Base-by-base conservation (phyloP, 2,797 vertebrate genomes). In the Pseudotriccus pelzelni region DNA sequence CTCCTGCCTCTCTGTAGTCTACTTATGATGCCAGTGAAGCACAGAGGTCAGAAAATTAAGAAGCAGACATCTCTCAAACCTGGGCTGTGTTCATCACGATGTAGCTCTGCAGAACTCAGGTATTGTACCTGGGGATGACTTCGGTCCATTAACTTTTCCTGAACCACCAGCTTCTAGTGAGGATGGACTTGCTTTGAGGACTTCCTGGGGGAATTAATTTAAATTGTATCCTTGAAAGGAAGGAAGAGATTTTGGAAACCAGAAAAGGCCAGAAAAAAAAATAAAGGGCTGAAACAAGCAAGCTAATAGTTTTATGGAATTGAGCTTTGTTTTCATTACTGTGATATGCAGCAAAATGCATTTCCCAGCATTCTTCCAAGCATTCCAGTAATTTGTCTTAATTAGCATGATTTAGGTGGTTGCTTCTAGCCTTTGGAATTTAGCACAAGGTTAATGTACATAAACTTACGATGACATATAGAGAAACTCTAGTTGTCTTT, bases 391-490 rank as follows among this genome's bases (percentile, higher is more conserved):
- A 96, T 93, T 96, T 36, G 44, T 97, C 94, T 94, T 87, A 94
- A 97, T 97, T 96, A 94, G 55, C 49, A 44, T 80, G 63, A 95
- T 94, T 87, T 83, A 83, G 67, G 63, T 82, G 56, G 47, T 34
- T 93, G 79, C 82, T 93, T 94, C 80, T 83, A 89, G 87, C 27
- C 30, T 72, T 59, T 91, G 60, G 50, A 93, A 94, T 94, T 82
- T 81, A 88, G 79, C 56, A 64, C 79, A 62, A 81, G 80, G 96
- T 96, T 94, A 97, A 97, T 92, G 87, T 25, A 41, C 76, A 79
- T 55, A 85, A 97, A 87, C 53, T 50, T 93, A 69, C 70, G 84
- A 89, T 91, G 87, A 93, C 96, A 88, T 70, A 49, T 32, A 59
- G 56, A 81, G 63, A 89, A 96, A 84, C n/a, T 87, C 36, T 66